Conservation (phyloP, 2,113 vertebrate genomes). For the Galemys pyrenaicus region DNA sequence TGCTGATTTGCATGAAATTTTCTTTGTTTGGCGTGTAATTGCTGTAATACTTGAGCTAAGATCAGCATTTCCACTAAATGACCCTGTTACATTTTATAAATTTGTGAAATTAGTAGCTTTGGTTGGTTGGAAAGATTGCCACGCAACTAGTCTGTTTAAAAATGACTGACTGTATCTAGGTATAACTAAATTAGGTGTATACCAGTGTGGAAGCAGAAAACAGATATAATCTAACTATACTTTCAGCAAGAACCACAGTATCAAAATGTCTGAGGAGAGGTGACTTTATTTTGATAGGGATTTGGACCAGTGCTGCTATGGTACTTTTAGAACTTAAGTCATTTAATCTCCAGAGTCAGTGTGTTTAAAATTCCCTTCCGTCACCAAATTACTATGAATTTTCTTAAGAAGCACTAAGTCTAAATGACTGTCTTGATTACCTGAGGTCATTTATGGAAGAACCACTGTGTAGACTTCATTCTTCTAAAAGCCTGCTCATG, state of each 20-base stretch:
- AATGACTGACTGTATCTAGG: neutral
- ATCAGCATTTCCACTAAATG: neutral
- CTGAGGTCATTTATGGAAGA: neutral
- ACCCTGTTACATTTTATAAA: neutral
- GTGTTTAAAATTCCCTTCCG: neutral
- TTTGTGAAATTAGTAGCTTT: neutral
- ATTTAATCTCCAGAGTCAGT: neutral
- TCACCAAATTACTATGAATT: neutral
- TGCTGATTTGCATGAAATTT: no score
- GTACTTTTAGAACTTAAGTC: neutral
- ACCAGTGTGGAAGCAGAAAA: neutral
- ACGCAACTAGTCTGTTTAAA: neutral
- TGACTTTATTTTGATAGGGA: neutral
- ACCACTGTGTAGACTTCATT: neutral
- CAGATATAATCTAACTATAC: neutral
- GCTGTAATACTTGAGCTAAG: neutral
- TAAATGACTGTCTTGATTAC: neutral
- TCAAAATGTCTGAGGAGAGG: neutral
- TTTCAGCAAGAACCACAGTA: neutral
- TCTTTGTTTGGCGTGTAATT: no score
- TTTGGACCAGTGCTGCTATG: neutral
- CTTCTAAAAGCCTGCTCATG: neutral
- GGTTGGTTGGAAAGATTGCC: neutral
- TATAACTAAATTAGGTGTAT: neutral
- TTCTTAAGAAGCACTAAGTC: conserved; percentile 31